Base-by-base conservation (phyloP, 2,888 invertebrate genomes). In the Adelphocoris suturalis region DNA sequence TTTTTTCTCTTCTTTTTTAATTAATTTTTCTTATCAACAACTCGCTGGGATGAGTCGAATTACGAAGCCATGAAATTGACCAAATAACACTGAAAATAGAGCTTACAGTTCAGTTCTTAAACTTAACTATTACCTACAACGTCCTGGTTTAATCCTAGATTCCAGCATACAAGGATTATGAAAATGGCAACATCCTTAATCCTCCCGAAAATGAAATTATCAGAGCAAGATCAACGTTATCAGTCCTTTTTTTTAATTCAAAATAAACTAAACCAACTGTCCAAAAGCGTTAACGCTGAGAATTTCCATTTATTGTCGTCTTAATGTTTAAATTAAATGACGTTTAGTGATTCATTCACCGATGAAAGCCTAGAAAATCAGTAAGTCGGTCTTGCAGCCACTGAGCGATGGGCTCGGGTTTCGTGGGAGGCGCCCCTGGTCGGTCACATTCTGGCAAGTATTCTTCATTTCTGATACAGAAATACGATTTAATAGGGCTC, bases 401-500 rank as follows among this genome's bases (percentile, higher is more conserved):
- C 89, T 92, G 92, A 16, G 92, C 90, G 55, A 93, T 28, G 92
- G 93, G 92, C 92, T 93, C 93, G 88, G 92, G 92, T 92, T 93
- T 93, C 90, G 92, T 90, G 92, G 93, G 94, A 92, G 93, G 94
- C 90, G 93, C 93, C 90, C 91, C 92, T 90, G 75, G 91, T 93
- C 91, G 91, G 92, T 92, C 91, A 92, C 94, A 94, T 86, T 94
- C 94, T 14, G 95, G 95, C 95, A 95, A 93, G 93, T 96, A 97
- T 90, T 97, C 97, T 92, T 97, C 97, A 92, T 96, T 95, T 76
- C 96, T 94, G 92, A 96, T 97, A 93, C 97, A 96, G 94, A 97
- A 97, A 94, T 97, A 97, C 92, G 96, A 96, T 92, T 96, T 96
- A 92, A 97, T 97, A 76, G 95, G 96, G 92, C 97, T 96, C 90